phyloP scores from a whole-genome alignment of 2,797 vertebrate species.

The Dicrostonyx torquatus region DNA sequence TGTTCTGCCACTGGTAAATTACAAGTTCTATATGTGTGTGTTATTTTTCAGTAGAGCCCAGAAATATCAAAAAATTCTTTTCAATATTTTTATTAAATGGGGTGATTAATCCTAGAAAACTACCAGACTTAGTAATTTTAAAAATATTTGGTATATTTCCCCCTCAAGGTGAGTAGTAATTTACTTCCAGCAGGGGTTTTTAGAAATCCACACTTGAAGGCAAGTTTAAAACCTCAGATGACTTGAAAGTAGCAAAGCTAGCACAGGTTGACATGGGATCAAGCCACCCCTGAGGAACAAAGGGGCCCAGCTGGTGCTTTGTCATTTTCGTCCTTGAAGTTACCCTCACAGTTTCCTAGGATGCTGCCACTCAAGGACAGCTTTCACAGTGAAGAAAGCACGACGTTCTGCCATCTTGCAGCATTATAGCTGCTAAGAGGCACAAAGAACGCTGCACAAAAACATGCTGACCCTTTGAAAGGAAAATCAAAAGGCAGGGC shows the following conservation, averaged over 20 bases:
- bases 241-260: slow-evolving; percentile 40
- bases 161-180: not conserved
- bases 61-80: not conserved
- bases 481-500: slow-evolving; percentile 55
- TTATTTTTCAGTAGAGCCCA: not conserved
- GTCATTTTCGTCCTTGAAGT: not conserved
- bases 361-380: not conserved
- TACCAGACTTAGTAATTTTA: not conserved
- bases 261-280: not conserved
- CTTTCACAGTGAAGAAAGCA: not conserved
- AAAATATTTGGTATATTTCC: slow-evolving; percentile 51
- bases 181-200: slow-evolving; percentile 29
- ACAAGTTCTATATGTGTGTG: not conserved
- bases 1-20: slow-evolving; percentile 23
- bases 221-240: not conserved
- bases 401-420: not conserved
- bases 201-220: slow-evolving; percentile 32
- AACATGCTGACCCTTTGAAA: slow-evolving; percentile 2
- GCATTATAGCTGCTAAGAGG: not conserved
- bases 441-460: slow-evolving; percentile 32
- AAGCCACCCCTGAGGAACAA: slow-evolving; percentile 1
- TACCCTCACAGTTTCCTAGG: not conserved
- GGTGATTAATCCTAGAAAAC: slow-evolving; percentile 45
- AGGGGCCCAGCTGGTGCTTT: not conserved
- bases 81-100: not conserved